These are phyloP conservation scores for Chironomus striatipennis DNA, from an alignment of 1,140 invertebrate genomes.

Conservation along the genomic window DNA sequence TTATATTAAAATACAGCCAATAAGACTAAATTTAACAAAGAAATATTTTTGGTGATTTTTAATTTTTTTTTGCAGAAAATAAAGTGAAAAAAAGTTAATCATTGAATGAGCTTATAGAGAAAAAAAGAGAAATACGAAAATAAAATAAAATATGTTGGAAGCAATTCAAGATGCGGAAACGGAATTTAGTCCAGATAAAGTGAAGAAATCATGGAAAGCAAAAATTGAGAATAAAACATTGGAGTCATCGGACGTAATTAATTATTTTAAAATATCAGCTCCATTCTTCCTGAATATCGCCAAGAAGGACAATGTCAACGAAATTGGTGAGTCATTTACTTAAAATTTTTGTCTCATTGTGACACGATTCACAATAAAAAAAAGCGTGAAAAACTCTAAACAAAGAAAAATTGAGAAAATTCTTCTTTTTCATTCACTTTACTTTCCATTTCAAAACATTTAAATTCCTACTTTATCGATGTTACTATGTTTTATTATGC, in stretches of 20 bases:
- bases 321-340: background rate
- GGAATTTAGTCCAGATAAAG: background rate
- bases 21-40: too few relatives aligned
- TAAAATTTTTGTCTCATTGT: background rate
- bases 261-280: slow-evolving; percentile 16
- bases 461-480: background rate
- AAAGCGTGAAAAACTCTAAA: background rate
- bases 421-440: background rate
- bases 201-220: background rate
- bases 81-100: too few relatives aligned
- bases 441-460: background rate
- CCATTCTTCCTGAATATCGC: background rate
- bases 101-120: too few relatives aligned
- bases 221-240: slow-evolving; percentile 2
- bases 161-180: background rate
- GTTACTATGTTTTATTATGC: too few relatives aligned
- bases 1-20: too few relatives aligned
- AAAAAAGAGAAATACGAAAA: too few relatives aligned
- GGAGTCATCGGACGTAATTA: background rate
- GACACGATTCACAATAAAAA: background rate
- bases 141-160: background rate
- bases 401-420: background rate
- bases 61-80: too few relatives aligned
- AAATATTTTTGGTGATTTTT: too few relatives aligned
- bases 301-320: background rate